A percentile compares a stretch with the other conserved stretches of the same genome.
Conservation (phyloP, 2,113 vertebrate species). For the Cichladusa arquata region DNA sequence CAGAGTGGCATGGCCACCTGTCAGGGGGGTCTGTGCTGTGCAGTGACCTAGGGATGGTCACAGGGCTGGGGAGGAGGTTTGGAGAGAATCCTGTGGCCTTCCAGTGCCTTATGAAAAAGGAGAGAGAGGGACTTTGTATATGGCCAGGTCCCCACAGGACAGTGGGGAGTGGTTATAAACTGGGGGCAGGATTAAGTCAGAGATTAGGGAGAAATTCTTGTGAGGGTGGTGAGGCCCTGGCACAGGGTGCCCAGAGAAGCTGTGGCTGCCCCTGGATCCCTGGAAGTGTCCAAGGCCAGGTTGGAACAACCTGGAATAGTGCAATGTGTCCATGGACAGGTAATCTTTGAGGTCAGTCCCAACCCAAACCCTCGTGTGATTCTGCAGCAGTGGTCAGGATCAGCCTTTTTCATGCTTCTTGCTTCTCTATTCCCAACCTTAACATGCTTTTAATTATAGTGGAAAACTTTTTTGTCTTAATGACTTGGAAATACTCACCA, state of each 20-base stretch:
- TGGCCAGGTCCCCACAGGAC: background rate
- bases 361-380: background rate
- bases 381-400: background rate
- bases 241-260: background rate
- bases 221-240: background rate
- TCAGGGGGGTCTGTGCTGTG: accelerated
- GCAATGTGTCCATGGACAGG: background rate
- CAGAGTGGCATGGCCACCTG: accelerated
- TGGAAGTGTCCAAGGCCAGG: background rate
- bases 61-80: background rate
- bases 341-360: background rate
- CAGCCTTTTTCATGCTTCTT: background rate
- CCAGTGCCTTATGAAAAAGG: background rate
- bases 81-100: background rate
- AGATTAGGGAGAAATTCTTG: background rate
- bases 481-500: background rate
- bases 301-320: background rate
- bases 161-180: background rate
- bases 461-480: background rate
- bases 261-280: background rate
- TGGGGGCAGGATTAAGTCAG: background rate
- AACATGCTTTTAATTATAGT: accelerated
- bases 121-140: background rate
- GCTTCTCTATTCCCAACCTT: background rate
- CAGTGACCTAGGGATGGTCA: accelerated